Percentiles rank a stretch among this genome's conserved stretches.
Conservation (phyloP, 2,113 vertebrate species). For the Vombatus ursinus region DNA sequence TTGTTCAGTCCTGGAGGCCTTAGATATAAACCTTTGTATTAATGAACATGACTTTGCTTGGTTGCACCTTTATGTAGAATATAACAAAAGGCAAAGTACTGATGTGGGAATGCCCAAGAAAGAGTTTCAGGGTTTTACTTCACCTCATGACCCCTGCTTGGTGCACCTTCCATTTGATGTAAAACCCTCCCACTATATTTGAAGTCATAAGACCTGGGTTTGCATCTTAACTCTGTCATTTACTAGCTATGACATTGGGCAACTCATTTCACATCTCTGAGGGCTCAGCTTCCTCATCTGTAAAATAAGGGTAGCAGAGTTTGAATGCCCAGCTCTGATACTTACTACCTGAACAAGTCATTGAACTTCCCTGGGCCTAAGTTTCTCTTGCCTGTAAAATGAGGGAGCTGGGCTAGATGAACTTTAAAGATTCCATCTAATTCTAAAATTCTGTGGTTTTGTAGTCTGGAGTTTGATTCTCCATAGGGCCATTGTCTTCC, state of each 20-base stretch:
- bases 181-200: neutral
- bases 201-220: neutral
- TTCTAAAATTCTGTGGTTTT: neutral
- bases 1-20: neutral
- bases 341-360: neutral
- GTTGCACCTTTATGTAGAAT: neutral
- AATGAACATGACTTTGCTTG: neutral
- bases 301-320: neutral
- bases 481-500: neutral
- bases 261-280: neutral
- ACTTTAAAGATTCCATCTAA: neutral
- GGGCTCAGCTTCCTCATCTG: neutral
- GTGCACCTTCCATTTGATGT: neutral
- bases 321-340: neutral
- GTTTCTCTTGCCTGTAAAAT: neutral
- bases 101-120: neutral
- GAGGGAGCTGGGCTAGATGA: neutral
- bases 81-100: neutral
- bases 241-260: neutral
- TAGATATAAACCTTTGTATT: neutral
- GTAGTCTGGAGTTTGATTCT: neutral
- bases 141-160: neutral
- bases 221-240: neutral
- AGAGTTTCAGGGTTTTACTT: neutral
- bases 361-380: neutral